Base-by-base conservation (phyloP, 2,113 vertebrate genomes). In the Protobothrops mucrosquamatus region DNA sequence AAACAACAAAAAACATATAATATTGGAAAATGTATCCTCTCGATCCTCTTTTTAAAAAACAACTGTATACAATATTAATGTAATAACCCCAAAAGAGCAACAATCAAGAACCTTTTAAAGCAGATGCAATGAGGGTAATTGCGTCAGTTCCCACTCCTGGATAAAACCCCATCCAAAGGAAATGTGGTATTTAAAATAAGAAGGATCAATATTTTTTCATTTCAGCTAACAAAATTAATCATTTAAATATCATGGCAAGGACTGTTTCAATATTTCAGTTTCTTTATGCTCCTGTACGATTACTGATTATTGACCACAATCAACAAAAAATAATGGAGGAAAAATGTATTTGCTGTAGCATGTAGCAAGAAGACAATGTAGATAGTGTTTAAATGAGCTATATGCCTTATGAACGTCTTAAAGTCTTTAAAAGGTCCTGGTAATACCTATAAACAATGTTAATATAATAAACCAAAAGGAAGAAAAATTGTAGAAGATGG, bases 401-500 rank as follows among this genome's bases (percentile, higher is more conserved):
- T 14, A 74, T 20, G 69, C 69, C 2, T 6, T 34, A 3, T 7
- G 12, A 81, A 81, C 2, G 6, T 81, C 69, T 39, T 15, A 39
- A 18, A 74, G 1, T 81, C 34, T 81, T 81, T 3, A 81, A 81
- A 81, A 81, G 34, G n/a, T 15, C 61, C 69, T 74, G 61, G 4
- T n/a, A 69, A n/a, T 4, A n/a, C 29, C 14, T 81, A 81, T 81
- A 81, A 56, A 88, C 54, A 56, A 34, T 23, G n/a, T 24, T 57
- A 39, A 43, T 26, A 55, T 55, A 43, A 89, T 57, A 89, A 89
- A 56, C 12, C 10, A 6, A 57, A 56, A 34, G 46, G 85, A 43
- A 46, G 52, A 46, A 89, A 61, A 43, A 18, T 1, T 0, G 0
- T 46, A 6, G 5, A 92, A 20, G n/a, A 18, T 18, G 43, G 11